Percentiles rank a stretch among this genome's conserved stretches.
Conservation (phyloP, 1,140 invertebrate species). For the Mactra quadrangularis region DNA sequence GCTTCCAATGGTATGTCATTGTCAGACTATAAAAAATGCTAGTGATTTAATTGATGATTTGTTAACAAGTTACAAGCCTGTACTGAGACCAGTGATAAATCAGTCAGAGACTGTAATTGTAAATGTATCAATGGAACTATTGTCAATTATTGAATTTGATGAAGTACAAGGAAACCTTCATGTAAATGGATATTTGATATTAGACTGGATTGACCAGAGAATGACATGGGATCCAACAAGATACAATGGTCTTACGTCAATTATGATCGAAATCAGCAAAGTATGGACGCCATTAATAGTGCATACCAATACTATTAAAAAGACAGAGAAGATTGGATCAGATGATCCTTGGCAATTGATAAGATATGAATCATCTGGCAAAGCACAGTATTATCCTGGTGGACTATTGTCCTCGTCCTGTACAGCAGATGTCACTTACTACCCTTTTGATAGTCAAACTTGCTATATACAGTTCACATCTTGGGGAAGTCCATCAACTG, state of each 20-base stretch:
- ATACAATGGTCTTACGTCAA: neutral
- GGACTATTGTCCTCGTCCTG: too few relatives aligned
- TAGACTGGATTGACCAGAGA: constrained; percentile 17
- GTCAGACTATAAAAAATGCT: too few relatives aligned
- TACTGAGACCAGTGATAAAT: too few relatives aligned
- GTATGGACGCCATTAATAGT: constrained; percentile 37
- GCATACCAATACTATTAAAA: constrained; percentile 18
- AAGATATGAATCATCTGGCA: neutral
- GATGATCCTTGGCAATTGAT: constrained; percentile 14
- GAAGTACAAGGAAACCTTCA: constrained; percentile 41
- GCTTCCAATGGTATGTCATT: too few relatives aligned
- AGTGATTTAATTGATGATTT: too few relatives aligned
- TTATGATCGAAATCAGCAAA: neutral
- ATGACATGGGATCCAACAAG: constrained; percentile 23
- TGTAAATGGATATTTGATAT: neutral
- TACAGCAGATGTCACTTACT: constrained; percentile 29
- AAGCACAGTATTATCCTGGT: neutral
- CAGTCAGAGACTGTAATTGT: constrained; percentile 1
- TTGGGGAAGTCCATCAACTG: neutral
- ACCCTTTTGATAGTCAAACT: constrained; percentile 45
- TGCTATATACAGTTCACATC: neutral
- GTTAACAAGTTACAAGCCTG: too few relatives aligned
- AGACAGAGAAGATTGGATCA: neutral
- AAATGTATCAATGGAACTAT: neutral
- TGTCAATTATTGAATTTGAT: constrained; percentile 39